These are phyloP conservation scores for Manis crassicaudata DNA, from an alignment of 2,797 vertebrate species.

Conservation along the genomic window DNA sequence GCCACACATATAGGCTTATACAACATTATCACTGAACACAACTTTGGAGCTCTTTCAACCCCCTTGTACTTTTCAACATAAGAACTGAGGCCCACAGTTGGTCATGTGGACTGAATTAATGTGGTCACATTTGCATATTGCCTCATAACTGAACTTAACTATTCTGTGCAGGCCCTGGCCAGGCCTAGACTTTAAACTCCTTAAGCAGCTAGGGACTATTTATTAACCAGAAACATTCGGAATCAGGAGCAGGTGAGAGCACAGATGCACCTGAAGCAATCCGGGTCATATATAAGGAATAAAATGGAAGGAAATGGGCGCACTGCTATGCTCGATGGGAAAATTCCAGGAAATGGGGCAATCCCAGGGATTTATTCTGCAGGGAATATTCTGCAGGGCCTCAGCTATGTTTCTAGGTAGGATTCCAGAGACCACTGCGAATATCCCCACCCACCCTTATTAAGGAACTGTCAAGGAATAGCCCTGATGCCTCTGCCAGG, in stretches of 20 bases:
- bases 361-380: background rate
- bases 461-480: background rate
- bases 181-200: background rate
- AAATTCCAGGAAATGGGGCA: background rate
- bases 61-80: background rate
- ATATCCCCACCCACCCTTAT: background rate
- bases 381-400: background rate
- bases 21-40: background rate
- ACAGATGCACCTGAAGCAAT: background rate
- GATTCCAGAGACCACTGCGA: background rate
- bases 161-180: background rate
- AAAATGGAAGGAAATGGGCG: background rate
- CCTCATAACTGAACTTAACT: background rate
- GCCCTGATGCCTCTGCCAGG: background rate
- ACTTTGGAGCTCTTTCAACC: background rate
- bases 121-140: background rate
- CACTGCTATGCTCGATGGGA: fast-evolving
- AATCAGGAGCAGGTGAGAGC: background rate
- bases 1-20: background rate
- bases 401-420: background rate
- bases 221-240: background rate
- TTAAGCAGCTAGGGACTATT: background rate
- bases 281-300: background rate
- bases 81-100: background rate
- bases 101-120: background rate